These are phyloP conservation scores for Cherax quadricarinatus DNA, from an alignment of 1,140 invertebrate species.

Conservation along the genomic window DNA sequence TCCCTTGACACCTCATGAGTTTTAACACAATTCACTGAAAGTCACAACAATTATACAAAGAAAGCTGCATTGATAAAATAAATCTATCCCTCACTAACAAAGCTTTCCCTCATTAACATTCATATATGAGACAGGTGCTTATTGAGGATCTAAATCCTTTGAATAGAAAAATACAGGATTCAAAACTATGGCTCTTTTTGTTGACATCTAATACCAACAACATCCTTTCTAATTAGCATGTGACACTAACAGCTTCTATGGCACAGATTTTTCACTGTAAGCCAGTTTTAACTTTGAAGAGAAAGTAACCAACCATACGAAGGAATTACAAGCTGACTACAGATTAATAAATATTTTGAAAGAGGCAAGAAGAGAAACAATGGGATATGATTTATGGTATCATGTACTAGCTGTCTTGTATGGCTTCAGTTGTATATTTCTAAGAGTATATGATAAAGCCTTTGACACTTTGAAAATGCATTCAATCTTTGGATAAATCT, in stretches of 20 bases:
- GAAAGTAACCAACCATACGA: not conserved
- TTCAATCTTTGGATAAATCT: slow-evolving; percentile 8
- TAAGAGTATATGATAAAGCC: slow-evolving; percentile 4
- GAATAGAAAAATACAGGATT: slow-evolving; percentile 56
- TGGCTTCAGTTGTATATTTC: not conserved
- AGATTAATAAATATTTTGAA: not conserved
- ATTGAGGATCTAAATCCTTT: slow-evolving; percentile 29
- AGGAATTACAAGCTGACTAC: not conserved
- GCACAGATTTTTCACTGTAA: slow-evolving; percentile 20
- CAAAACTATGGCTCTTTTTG: slow-evolving; percentile 40
- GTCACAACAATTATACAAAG: slow-evolving; percentile 37
- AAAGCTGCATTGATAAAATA: slow-evolving; percentile 46
- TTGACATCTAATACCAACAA: slow-evolving; percentile 49
- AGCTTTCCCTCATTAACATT: slow-evolving; percentile 36
- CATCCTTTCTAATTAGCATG: slow-evolving; percentile 24
- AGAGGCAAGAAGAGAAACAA: not conserved
- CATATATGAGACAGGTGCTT: slow-evolving; percentile 23
- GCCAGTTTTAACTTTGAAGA: not conserved
- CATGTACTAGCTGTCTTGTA: not conserved
- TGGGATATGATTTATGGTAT: not conserved
- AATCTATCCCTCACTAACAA: not conserved
- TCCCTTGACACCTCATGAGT: not conserved
- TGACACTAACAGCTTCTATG: slow-evolving; percentile 42
- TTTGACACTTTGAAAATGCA: not conserved
- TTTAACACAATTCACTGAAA: slow-evolving; percentile 27